Evolutionary conservation across 2,888 invertebrate species (phyloP), one percentile per base, ranked within the genome.

Genomic region (Brachycybe producta): DNA sequence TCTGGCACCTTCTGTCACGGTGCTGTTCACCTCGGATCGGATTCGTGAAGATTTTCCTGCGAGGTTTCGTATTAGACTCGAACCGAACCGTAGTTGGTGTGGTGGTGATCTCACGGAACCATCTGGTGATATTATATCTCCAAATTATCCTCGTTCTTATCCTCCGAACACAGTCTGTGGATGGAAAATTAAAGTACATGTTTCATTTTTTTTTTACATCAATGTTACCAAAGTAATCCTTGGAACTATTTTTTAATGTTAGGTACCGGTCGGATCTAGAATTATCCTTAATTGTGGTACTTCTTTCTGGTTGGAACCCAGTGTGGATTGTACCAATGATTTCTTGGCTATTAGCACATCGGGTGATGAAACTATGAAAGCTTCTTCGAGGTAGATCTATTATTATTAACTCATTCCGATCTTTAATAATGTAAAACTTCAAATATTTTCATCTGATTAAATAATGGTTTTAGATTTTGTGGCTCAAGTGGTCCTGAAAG

Each of bases 31-130:
- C 17, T 49, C 52, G 8, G 52, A 52, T 32, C 21, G 43, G 19
- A 44, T 34, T 5, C 32, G 49, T 30, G 49, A 52, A 28, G 43
- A 34, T 21, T 46, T 41, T 36, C 46, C 46, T 5, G 34, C 44
- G 19, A 30, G 52, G n/a, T 52, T 52, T 32, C 43, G 52, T 11
- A 49, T 52, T 32, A 38, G 44, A 5, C 38, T 52, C 19, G 43
- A 50, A 34, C 24, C 49, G 2, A 36, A 30, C 4, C 17, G 11
- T 7, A 42, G 23, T 38, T 27, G 27, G 27, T 52, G 52, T 21
- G 32, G 27, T 5, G 42, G 38, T 7, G 38, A 38, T 8, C 38
- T 38, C 8, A 32, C 34, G 11, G 23, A 41, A 21, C 17, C 30
- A 4, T 34, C 17, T 5, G 52, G 52, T 15, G 43, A 36, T 13